Percentiles rank a stretch among this genome's conserved stretches.
Evolutionary conservation across 2,797 vertebrate species (phyloP).

Genomic region (Borostomias antarcticus): DNA sequence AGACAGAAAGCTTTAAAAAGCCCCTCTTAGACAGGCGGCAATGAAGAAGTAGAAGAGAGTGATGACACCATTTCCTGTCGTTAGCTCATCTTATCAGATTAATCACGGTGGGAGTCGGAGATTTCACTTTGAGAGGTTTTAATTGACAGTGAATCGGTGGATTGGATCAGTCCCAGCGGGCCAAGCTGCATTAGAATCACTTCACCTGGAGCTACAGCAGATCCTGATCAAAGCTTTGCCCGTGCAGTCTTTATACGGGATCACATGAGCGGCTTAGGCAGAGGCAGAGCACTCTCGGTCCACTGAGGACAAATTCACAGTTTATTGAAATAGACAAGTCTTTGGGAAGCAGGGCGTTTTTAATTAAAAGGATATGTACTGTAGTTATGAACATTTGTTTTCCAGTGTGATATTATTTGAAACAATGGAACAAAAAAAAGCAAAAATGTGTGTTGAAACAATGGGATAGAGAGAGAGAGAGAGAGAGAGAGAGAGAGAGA

Average conservation of each 20-base stretch:
- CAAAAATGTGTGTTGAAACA: not conserved
- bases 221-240: conserved; percentile 77
- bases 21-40: conserved; percentile 75
- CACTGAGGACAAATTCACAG: conserved; percentile 62
- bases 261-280: conserved; percentile 75
- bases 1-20: conserved; percentile 74
- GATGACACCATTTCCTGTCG: conserved; percentile 81
- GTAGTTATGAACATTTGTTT: not conserved
- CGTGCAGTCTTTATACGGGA: conserved; percentile 76
- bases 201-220: conserved; percentile 76
- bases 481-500: not conserved
- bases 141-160: conserved; percentile 81
- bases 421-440: not conserved
- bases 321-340: conserved; percentile 54
- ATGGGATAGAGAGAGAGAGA: not conserved
- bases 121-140: conserved; percentile 81
- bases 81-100: conserved; percentile 83
- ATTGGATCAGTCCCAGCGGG: conserved; percentile 76
- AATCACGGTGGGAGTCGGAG: conserved; percentile 78
- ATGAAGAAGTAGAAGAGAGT: conserved; percentile 78
- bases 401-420: too few relatives aligned
- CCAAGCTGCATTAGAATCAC: conserved; percentile 73
- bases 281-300: conserved; percentile 65
- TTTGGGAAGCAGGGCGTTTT: conserved; percentile 35
- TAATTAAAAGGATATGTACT: conserved; percentile 42